Percentiles rank a stretch among this genome's conserved stretches.
Conservation (phyloP, 2,888 invertebrate species). For the Cerastis rubricosa region DNA sequence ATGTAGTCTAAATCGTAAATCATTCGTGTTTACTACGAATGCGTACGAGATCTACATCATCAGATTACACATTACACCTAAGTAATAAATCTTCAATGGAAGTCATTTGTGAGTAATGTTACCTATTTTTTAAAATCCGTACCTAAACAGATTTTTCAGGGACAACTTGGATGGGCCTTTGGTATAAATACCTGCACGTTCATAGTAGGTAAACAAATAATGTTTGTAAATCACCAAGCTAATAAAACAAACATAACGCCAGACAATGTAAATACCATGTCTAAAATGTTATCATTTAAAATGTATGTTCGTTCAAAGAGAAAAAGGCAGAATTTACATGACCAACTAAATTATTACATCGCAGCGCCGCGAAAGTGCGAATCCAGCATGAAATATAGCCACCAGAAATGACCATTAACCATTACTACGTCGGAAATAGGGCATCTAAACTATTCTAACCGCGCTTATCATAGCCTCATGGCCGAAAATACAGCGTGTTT, state of each 20-base stretch:
- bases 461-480: slow-evolving; percentile 45
- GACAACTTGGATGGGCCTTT: no score
- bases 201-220: no score
- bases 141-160: background rate
- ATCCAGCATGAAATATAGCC: slow-evolving; percentile 4
- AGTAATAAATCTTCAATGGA: slow-evolving; percentile 17
- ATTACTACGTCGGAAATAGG: slow-evolving; percentile 40
- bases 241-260: no score
- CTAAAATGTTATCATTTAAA: no score
- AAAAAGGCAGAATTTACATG: background rate
- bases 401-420: slow-evolving; percentile 24
- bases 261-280: background rate
- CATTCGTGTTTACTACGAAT: slow-evolving; percentile 49
- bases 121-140: background rate
- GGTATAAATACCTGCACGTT: background rate
- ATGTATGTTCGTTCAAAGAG: background rate
- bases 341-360: slow-evolving; percentile 2
- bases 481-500: slow-evolving; percentile 58
- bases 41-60: slow-evolving; percentile 30
- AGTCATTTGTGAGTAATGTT: background rate
- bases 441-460: slow-evolving; percentile 29
- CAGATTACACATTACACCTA: background rate
- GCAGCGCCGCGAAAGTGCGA: background rate
- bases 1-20: slow-evolving; percentile 40
- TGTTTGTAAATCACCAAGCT: no score